phyloP scores from a whole-genome alignment of 1,140 invertebrate species.

The Copidosoma floridanum region DNA sequence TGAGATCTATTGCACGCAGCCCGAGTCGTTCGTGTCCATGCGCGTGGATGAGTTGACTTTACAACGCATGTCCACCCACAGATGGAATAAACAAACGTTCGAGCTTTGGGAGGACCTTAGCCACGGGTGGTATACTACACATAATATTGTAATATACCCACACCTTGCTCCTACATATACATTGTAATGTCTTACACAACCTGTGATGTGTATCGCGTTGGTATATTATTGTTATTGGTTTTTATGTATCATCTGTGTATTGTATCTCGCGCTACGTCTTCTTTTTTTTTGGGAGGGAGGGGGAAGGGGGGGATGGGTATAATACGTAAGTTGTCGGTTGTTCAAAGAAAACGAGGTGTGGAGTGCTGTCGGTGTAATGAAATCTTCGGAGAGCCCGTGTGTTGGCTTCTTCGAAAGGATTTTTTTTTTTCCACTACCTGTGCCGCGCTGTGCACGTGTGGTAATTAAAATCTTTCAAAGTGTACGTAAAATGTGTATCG shows the following conservation, averaged over 20 bases:
- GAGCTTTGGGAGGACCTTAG: too few relatives aligned
- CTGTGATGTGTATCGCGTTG: neutral
- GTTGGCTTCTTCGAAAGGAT: conserved; percentile 22
- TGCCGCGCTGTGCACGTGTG: neutral
- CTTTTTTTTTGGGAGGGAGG: too few relatives aligned
- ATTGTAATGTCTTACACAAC: too few relatives aligned
- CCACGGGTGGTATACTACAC: too few relatives aligned
- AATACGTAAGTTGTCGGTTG: neutral
- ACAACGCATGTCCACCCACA: too few relatives aligned
- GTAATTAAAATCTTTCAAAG: conserved; percentile 11
- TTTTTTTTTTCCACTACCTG: conserved; percentile 13
- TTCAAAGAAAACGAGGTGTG: neutral
- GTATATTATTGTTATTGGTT: conserved; percentile 2
- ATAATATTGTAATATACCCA: too few relatives aligned
- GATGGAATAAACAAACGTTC: neutral
- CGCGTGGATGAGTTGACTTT: neutral
- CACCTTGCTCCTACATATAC: too few relatives aligned
- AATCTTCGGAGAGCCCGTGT: conserved; percentile 14
- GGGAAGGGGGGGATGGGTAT: too few relatives aligned
- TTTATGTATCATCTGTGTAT: conserved; percentile 3
- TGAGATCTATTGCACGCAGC: too few relatives aligned
- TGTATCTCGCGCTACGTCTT: neutral
- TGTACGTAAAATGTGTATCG: too few relatives aligned
- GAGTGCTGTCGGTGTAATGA: conserved; percentile 2
- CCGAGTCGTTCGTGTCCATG: neutral